Percentiles rank a stretch among this genome's conserved stretches.
Conservation (phyloP, 2,113 vertebrate species). For the Amazona vittata region DNA sequence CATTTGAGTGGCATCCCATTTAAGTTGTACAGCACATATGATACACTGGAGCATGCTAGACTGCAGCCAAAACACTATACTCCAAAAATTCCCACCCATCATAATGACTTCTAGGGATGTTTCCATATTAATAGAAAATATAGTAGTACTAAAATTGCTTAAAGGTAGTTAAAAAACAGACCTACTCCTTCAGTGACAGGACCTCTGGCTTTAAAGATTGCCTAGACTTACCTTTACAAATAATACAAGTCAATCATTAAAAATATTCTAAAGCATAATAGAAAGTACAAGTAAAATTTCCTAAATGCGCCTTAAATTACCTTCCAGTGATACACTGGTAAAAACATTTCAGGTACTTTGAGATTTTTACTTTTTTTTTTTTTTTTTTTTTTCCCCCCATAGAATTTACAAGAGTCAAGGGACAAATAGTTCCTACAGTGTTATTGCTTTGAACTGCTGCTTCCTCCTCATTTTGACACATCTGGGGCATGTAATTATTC, state of each 20-base stretch:
- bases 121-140: background rate
- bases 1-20: background rate
- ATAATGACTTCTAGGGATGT: background rate
- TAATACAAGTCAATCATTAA: background rate
- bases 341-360: background rate
- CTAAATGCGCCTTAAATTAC: background rate
- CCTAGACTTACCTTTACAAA: background rate
- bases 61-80: background rate
- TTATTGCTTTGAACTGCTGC: slow-evolving; percentile 51
- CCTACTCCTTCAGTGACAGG: background rate
- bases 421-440: slow-evolving; percentile 44
- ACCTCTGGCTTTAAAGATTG: background rate
- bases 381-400: background rate
- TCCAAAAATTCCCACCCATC: background rate
- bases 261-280: background rate
- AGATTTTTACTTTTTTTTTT: background rate
- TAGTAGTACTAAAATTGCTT: background rate
- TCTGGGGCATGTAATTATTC: slow-evolving; percentile 77
- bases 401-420: background rate
- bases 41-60: background rate
- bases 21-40: background rate
- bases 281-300: background rate
- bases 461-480: slow-evolving; percentile 76
- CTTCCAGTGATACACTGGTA: background rate
- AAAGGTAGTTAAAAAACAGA: background rate